Evolutionary conservation across 1,140 invertebrate genomes (phyloP).

Genomic region (Polyergus mexicanus): DNA sequence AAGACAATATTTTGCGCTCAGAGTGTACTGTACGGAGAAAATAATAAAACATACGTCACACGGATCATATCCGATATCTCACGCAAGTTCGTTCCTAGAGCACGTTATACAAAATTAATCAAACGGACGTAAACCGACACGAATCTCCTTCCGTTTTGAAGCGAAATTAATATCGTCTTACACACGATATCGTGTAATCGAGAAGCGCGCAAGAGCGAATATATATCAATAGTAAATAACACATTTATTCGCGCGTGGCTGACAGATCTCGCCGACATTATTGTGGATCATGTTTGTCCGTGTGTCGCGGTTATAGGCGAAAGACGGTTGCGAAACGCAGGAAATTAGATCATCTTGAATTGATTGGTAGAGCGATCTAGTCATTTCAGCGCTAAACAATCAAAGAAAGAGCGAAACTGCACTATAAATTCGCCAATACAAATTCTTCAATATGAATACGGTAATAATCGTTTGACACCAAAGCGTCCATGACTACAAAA

Average conservation of each 20-base stretch:
- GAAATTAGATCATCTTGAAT: conserved; percentile 69
- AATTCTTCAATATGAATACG: conserved; percentile 33
- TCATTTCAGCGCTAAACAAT: conserved; percentile 16
- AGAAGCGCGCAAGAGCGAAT: background rate
- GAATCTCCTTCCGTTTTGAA: conserved; percentile 43
- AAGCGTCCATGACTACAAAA: background rate
- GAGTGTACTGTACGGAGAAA: conserved; percentile 14
- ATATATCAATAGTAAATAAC: conserved; percentile 41
- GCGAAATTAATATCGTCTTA: conserved; percentile 50
- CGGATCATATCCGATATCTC: conserved; percentile 40
- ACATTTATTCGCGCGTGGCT: background rate
- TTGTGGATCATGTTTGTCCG: conserved; percentile 62
- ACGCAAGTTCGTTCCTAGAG: conserved; percentile 27
- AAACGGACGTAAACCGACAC: conserved; percentile 43
- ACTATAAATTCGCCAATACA: conserved; percentile 50
- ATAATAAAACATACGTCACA: conserved; percentile 43
- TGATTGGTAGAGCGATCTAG: no score
- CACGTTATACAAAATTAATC: conserved; percentile 55
- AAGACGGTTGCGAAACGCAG: conserved; percentile 38
- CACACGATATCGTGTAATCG: conserved; percentile 15
- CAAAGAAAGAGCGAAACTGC: conserved; percentile 51
- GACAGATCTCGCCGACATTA: background rate
- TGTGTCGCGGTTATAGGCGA: conserved; percentile 1
- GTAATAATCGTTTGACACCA: conserved; percentile 17
- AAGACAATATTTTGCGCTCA: conserved; percentile 6